Evolutionary conservation across 2,113 vertebrate genomes (phyloP).

Genomic region (Tyto alba): DNA sequence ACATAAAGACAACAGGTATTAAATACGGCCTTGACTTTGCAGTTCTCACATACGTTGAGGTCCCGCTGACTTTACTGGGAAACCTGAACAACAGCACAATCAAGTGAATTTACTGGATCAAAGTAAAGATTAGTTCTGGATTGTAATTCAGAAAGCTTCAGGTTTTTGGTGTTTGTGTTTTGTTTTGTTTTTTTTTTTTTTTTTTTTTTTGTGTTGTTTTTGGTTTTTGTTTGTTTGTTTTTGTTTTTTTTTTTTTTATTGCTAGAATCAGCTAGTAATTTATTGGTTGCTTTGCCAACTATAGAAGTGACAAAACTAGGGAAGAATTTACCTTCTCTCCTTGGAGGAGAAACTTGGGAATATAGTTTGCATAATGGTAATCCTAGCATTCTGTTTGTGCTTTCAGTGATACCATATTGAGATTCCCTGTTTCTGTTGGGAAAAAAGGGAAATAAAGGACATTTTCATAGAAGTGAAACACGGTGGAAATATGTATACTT

Average conservation of each 20-base stretch:
- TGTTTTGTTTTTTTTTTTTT: neutral
- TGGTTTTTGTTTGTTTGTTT: too few species aligned
- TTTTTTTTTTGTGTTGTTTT: neutral
- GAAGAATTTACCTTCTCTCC: neutral
- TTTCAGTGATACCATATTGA: neutral
- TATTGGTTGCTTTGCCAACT: neutral
- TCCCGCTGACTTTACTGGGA: neutral
- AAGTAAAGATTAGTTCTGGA: neutral
- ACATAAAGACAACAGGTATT: neutral
- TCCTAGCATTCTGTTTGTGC: neutral
- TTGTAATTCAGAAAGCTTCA: neutral
- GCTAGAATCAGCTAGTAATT: neutral
- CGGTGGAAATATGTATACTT: neutral
- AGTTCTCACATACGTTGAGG: neutral
- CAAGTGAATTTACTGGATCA: neutral
- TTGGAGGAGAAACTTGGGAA: neutral
- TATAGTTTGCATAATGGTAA: neutral
- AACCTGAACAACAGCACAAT: neutral
- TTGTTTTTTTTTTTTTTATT: neutral
- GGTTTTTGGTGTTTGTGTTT: too few species aligned
- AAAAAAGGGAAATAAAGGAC: neutral
- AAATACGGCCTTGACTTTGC: neutral
- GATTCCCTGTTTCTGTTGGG: neutral
- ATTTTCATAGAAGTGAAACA: neutral
- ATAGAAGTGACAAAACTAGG: neutral